phyloP scores from a whole-genome alignment of 1,140 invertebrate genomes.

The Drosophila micromelanica region DNA sequence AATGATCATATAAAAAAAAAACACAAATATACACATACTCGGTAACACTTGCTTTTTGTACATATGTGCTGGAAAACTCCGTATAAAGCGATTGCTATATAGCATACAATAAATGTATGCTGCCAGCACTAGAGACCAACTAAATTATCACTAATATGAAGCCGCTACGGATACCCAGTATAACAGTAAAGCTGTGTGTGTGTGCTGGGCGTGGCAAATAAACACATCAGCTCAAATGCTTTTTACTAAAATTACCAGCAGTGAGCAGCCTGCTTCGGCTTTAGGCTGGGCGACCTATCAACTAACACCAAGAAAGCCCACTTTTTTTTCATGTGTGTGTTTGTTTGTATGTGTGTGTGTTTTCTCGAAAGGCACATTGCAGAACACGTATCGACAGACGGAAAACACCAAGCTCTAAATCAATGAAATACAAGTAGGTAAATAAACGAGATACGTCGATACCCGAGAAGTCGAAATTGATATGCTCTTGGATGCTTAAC shows the following conservation, averaged over 20 bases:
- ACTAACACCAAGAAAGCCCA: constrained; percentile 66
- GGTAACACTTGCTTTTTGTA: background rate
- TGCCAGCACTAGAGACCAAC: constrained; percentile 75
- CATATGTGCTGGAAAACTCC: constrained; percentile 23
- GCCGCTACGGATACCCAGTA: constrained; percentile 37
- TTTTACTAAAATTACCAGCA: constrained; percentile 81
- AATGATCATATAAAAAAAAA: constrained; percentile 48
- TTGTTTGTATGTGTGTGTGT: constrained; percentile 16
- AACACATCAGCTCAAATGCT: constrained; percentile 81
- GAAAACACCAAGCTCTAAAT: constrained; percentile 48
- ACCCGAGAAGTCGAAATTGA: constrained; percentile 27
- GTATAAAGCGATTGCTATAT: constrained; percentile 64
- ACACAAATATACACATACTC: constrained; percentile 1
- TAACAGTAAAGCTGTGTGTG: constrained; percentile 22
- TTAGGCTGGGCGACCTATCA: constrained; percentile 45
- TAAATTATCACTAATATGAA: constrained; percentile 80
- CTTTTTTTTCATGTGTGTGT: constrained; percentile 37
- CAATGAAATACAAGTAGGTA: constrained; percentile 51
- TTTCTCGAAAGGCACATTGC: constrained; percentile 9
- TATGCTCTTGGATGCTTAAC: constrained; percentile 43
- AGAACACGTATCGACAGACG: constrained; percentile 32
- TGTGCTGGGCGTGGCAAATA: constrained; percentile 73
- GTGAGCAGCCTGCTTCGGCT: constrained; percentile 66
- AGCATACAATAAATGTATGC: constrained; percentile 69
- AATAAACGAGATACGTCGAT: constrained; percentile 8